Evolutionary conservation across 2,797 vertebrate species (phyloP).

Genomic region (Sebastes kiyomatsui): DNA sequence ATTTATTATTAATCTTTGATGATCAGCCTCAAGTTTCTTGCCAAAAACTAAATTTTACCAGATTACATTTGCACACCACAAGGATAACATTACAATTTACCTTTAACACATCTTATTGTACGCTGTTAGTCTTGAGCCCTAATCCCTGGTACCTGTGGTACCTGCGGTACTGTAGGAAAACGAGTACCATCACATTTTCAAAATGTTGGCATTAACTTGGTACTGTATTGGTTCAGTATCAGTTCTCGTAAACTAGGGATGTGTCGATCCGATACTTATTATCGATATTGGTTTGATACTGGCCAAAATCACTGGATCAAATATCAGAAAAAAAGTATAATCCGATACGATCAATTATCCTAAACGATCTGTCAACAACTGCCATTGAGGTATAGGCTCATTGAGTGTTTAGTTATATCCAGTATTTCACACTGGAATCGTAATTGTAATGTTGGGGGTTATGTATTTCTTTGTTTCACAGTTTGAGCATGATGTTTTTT

Average conservation of each 20-base stretch:
- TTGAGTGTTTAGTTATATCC: background rate
- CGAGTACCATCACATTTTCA: background rate
- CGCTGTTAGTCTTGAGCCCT: too few species aligned
- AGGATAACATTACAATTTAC: too few species aligned
- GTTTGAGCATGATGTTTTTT: background rate
- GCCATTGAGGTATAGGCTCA: background rate
- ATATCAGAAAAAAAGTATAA: background rate
- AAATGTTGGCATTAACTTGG: background rate
- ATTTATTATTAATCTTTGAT: background rate
- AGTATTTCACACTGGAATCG: background rate
- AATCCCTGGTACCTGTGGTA: too few species aligned
- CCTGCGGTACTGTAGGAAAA: background rate
- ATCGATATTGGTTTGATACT: too few species aligned
- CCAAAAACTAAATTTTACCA: too few species aligned
- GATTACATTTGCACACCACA: too few species aligned
- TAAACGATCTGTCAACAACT: background rate
- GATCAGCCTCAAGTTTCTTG: too few species aligned
- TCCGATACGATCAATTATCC: background rate
- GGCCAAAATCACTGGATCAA: background rate
- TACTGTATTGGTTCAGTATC: too few species aligned
- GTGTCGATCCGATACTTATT: background rate
- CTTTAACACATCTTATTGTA: too few species aligned
- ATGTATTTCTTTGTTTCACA: background rate
- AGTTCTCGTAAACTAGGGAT: background rate
- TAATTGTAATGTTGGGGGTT: background rate